These are phyloP conservation scores for Byasa hedistus DNA, from an alignment of 2,888 invertebrate genomes.

Conservation along the genomic window DNA sequence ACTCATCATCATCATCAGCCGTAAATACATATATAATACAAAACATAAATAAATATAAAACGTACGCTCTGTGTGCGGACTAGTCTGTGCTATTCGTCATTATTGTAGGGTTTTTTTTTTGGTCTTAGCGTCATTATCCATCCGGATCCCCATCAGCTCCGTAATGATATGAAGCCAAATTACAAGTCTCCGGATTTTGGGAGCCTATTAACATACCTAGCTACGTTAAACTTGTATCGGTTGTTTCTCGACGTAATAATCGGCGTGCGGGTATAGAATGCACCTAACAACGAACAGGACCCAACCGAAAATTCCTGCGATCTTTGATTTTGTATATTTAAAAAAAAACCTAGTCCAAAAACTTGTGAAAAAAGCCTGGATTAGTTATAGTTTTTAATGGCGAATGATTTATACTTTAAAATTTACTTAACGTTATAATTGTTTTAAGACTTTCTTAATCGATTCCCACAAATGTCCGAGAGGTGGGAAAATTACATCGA, in stretches of 20 bases:
- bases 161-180: constrained; percentile 76
- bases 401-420: too few relatives aligned
- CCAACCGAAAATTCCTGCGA: not conserved
- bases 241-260: constrained; percentile 48
- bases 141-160: constrained; percentile 53
- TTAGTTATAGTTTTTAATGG: too few relatives aligned
- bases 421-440: too few relatives aligned
- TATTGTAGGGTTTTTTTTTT: constrained; percentile 29
- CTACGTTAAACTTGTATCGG: constrained; percentile 53
- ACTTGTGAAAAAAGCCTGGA: too few relatives aligned
- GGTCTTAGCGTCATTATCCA: constrained; percentile 57
- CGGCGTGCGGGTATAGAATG: constrained; percentile 31
- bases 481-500: too few relatives aligned
- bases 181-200: constrained; percentile 61
- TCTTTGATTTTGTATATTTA: too few relatives aligned
- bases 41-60: not conserved
- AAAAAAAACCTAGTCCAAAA: too few relatives aligned
- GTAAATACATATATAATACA: not conserved
- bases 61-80: constrained; percentile 34
- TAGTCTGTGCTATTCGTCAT: constrained; percentile 41
- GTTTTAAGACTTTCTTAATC: too few relatives aligned
- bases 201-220: constrained; percentile 73
- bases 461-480: too few relatives aligned
- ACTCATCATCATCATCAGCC: not conserved
- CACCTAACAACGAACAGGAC: constrained; percentile 16